Evolutionary conservation across 2,797 vertebrate genomes (phyloP).

Genomic region (Paratrypauchen microcephalus): DNA sequence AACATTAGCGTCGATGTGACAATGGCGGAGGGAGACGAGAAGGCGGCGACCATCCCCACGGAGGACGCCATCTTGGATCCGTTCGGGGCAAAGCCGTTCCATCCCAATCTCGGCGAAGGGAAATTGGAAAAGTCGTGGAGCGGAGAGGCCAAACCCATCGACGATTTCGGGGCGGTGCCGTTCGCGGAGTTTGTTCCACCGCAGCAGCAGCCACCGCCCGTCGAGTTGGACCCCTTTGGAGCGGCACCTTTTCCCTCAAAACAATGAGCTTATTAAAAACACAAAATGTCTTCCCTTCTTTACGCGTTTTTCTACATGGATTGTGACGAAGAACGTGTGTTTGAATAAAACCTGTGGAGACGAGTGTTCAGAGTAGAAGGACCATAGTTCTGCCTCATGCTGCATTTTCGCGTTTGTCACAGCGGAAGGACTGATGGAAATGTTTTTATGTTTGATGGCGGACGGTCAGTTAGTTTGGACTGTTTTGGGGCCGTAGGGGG

Average conservation of each 20-base stretch:
- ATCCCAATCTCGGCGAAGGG: conserved; percentile 79
- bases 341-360: conserved; percentile 62
- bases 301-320: neutral
- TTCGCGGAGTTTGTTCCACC: conserved; percentile 89
- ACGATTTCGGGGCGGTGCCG: conserved; percentile 95
- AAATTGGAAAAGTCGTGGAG: conserved; percentile 80
- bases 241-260: conserved; percentile 95
- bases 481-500: neutral
- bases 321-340: conserved; percentile 5
- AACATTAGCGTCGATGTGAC: conserved; percentile 87
- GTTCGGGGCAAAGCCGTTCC: conserved; percentile 93
- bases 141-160: conserved; percentile 80
- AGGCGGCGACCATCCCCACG: conserved; percentile 68
- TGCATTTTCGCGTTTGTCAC: conserved; percentile 50
- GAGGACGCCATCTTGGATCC: conserved; percentile 87
- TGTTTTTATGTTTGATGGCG: conserved; percentile 37
- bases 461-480: conserved; percentile 24
- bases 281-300: conserved; percentile 9
- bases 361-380: conserved; percentile 38
- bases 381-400: conserved; percentile 60
- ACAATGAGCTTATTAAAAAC: conserved; percentile 73
- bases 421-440: conserved; percentile 3
- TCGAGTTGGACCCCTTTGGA: conserved; percentile 93
- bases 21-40: conserved; percentile 82
- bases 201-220: conserved; percentile 51